Base-by-base conservation (phyloP, 2,888 invertebrate species). In the Drosophila meridiana region DNA sequence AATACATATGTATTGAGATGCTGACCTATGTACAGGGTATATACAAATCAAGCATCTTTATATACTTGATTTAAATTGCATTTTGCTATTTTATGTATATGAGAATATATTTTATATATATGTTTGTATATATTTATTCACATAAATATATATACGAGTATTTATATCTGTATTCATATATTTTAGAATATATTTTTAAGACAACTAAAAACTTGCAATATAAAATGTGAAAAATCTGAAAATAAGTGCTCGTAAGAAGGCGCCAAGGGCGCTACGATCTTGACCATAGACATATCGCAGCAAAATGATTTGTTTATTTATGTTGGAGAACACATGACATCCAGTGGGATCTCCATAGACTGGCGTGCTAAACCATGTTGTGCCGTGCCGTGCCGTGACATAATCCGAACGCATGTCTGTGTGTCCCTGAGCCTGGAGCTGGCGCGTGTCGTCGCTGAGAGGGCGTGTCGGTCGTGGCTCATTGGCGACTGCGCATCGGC, bases 241-340 rank as follows among this genome's bases (percentile, higher is more conserved):
- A 68, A 70, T 60, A 68, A 74, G 69, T 68, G 38, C 32, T 43
- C 40, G 56, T 48, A 57, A 78, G 66, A 34, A 64, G 69, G 83
- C 83, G 87, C 82, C 87, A 77, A 64, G 72, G 71, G 64, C 67
- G 56, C 55, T n/a, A 11, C 9, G 80, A 62, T 74, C 84, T 85
- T 87, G 84, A 80, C 78, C 80, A 71, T 74, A 68, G 67, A 56
- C 67, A 48, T 67, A 47, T 42, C 53, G 45, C 52, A 58, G 40
- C 50, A 5, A 20, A 20, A 45, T 53, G 28, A 30, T 47, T 60
- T 60, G 34, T 69, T 58, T 68, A 59, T 74, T 69, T 60, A 50
- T 53, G 42, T 74, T 68, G 63, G 68, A 38, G 28, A 34, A 20
- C 55, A 52, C 36, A 64, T 56, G 63, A 48, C 57, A 70, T 56